These are phyloP conservation scores for Actinernus sp. DNA, from an alignment of 92 coral and sea anemone genomes.

Conservation along the genomic window DNA sequence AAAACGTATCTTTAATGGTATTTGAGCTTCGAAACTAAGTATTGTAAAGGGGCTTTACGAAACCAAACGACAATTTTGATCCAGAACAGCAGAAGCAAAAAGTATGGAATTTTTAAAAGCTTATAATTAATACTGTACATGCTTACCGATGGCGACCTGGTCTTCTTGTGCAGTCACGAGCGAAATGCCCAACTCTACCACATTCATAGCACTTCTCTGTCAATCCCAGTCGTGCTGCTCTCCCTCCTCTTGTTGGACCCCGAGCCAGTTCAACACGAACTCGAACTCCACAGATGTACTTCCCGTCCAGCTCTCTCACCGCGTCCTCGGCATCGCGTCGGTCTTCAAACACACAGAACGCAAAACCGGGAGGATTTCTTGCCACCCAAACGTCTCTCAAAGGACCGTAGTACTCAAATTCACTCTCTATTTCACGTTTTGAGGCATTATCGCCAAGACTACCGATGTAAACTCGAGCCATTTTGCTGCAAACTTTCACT, in stretches of 20 bases:
- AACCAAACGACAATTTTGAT: too few relatives aligned
- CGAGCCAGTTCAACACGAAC: slow-evolving; percentile 96
- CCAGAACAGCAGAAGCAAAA: too few relatives aligned
- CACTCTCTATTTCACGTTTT: slow-evolving; percentile 93
- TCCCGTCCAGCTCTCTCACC: slow-evolving; percentile 77
- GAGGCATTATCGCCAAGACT: slow-evolving; percentile 94
- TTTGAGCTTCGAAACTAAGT: too few relatives aligned
- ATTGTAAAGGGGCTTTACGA: too few relatives aligned
- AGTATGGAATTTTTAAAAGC: too few relatives aligned
- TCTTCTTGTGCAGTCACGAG: slow-evolving; percentile 89
- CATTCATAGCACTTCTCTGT: slow-evolving; percentile 98
- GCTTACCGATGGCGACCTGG: slow-evolving; percentile 23
- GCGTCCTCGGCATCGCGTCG: slow-evolving; percentile 98
- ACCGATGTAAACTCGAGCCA: slow-evolving; percentile 95
- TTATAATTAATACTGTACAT: too few relatives aligned
- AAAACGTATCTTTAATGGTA: too few relatives aligned
- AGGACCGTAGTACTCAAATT: slow-evolving; percentile 83
- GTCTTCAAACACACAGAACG: slow-evolving; percentile 97
- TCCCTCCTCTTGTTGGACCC: slow-evolving; percentile 97
- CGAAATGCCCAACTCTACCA: slow-evolving; percentile 94
- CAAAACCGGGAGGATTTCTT: slow-evolving; percentile 98
- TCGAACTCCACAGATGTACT: slow-evolving; percentile 68
- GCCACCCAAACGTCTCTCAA: slow-evolving; percentile 99
- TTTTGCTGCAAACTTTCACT: background rate
- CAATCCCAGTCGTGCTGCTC: slow-evolving; percentile 81